Evolutionary conservation across 2,888 invertebrate genomes (phyloP).

Genomic region (Ectobius pallidus): DNA sequence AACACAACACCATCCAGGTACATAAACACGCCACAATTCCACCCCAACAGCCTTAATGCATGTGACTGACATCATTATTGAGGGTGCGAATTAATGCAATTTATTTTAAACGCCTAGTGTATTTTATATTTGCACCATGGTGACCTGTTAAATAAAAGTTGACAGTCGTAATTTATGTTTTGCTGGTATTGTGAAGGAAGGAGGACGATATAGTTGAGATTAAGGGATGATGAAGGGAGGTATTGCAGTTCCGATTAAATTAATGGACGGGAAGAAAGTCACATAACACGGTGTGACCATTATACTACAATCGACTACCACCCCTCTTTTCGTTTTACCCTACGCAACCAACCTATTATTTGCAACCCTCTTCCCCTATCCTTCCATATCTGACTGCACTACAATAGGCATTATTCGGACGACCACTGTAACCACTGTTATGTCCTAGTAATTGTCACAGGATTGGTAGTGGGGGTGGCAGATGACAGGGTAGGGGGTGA

Average conservation of each 20-base stretch:
- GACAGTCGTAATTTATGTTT: background rate
- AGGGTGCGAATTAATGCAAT: too few species aligned
- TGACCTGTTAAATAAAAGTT: too few species aligned
- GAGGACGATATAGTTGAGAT: background rate
- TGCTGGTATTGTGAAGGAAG: background rate
- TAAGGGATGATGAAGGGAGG: conserved; percentile 10
- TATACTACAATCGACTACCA: background rate
- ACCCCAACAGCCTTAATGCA: too few species aligned
- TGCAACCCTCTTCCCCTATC: background rate
- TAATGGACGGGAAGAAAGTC: conserved; percentile 29
- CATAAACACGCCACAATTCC: too few species aligned
- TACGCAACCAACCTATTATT: too few species aligned
- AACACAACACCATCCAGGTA: too few species aligned
- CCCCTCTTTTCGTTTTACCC: background rate
- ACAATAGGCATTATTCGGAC: background rate
- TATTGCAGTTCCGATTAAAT: conserved; percentile 35
- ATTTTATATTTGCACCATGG: too few species aligned
- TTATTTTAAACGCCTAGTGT: too few species aligned
- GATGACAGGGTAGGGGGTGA: background rate
- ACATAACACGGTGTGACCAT: conserved; percentile 20
- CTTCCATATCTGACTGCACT: background rate
- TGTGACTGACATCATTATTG: too few species aligned
- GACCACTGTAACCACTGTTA: conserved; percentile 12
- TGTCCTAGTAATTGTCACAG: conserved; percentile 12
- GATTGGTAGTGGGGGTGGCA: background rate